phyloP scores from a whole-genome alignment of 2,797 vertebrate species.

The Acanthurus tractus region DNA sequence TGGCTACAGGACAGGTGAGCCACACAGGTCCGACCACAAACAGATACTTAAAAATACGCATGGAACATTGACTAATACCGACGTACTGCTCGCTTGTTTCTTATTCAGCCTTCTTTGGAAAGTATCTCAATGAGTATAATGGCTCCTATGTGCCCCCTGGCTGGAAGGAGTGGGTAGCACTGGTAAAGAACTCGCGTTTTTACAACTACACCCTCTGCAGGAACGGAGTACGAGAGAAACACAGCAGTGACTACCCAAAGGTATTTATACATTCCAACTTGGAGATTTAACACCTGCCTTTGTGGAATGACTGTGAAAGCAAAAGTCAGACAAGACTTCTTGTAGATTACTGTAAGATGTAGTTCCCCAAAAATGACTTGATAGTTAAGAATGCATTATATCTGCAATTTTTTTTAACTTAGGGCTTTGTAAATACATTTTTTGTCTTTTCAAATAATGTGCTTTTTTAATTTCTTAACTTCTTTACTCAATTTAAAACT shows the following conservation, averaged over 20 bases:
- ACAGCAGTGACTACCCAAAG: constrained; percentile 92
- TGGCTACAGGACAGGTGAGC: constrained; percentile 94
- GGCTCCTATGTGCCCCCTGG: constrained; percentile 97
- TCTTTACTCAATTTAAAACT: background rate
- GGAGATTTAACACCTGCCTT: background rate
- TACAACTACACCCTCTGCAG: constrained; percentile 98
- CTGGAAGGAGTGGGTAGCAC: constrained; percentile 98
- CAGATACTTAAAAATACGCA: background rate
- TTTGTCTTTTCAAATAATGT: too few species aligned
- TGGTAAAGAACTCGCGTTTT: constrained; percentile 98
- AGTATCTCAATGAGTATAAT: constrained; percentile 98
- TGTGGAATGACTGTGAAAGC: background rate
- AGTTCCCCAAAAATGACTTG: background rate
- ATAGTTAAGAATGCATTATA: background rate
- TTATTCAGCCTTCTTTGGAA: constrained; percentile 94
- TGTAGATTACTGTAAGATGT: background rate
- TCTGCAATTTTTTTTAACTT: background rate
- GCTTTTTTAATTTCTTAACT: background rate
- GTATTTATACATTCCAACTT: constrained; percentile 72
- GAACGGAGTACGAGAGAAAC: constrained; percentile 95
- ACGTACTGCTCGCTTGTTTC: constrained; percentile 15
- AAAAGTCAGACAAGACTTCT: constrained; percentile 1
- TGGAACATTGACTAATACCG: background rate
- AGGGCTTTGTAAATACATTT: background rate
- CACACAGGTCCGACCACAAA: background rate